Conservation (phyloP, 2,113 vertebrate species). For the Psittacara wagleri region DNA sequence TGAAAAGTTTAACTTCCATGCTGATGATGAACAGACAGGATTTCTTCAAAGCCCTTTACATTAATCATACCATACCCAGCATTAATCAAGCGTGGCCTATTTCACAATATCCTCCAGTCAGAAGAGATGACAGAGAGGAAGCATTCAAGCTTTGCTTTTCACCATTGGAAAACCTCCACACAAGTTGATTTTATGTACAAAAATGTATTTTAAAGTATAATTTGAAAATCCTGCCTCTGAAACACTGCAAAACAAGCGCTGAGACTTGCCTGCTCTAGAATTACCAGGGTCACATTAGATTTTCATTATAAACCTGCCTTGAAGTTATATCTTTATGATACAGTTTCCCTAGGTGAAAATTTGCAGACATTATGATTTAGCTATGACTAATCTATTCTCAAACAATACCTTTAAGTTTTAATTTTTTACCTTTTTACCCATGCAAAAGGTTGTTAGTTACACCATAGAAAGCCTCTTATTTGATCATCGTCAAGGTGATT, state of each 20-base stretch:
- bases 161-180: neutral
- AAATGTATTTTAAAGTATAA: neutral
- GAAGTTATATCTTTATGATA: neutral
- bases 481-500: neutral
- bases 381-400: neutral
- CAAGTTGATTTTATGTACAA: neutral
- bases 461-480: neutral
- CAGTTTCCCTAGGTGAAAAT: neutral
- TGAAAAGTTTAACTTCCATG: slow-evolving; percentile 1
- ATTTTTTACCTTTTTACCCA: neutral
- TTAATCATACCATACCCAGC: neutral
- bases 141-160: neutral
- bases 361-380: neutral
- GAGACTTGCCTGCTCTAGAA: neutral
- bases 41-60: slow-evolving; percentile 27
- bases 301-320: neutral
- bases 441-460: neutral
- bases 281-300: neutral
- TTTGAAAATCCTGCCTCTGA: neutral
- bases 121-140: slow-evolving; percentile 12
- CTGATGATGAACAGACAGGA: slow-evolving; percentile 14
- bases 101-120: neutral
- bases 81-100: slow-evolving; percentile 1
- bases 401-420: neutral
- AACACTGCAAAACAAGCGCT: neutral